phyloP scores from a whole-genome alignment of 1,140 invertebrate species.

The Drosophila navojoa region DNA sequence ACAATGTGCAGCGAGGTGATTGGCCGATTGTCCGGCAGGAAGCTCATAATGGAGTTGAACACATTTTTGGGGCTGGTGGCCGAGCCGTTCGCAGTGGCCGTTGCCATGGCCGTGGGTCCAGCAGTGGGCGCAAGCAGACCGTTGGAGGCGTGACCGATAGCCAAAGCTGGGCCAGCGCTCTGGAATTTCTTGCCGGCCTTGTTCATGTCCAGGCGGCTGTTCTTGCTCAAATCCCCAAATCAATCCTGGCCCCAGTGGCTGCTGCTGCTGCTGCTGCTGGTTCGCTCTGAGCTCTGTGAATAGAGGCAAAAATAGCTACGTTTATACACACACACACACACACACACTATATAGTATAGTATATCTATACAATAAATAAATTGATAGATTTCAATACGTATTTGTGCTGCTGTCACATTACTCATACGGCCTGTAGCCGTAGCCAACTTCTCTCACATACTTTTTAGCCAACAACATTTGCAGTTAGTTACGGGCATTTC shows the following conservation, averaged over 20 bases:
- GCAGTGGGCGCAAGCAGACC: slow-evolving; percentile 23
- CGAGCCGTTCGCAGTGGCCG: background rate
- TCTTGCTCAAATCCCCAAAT: background rate
- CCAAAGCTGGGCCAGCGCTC: slow-evolving; percentile 46
- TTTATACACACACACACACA: background rate
- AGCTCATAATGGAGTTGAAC: slow-evolving; percentile 82
- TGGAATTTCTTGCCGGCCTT: slow-evolving; percentile 79
- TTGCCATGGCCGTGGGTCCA: too few species aligned
- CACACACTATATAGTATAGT: background rate
- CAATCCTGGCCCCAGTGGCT: background rate
- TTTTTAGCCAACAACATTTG: slow-evolving; percentile 14
- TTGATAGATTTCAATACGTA: background rate
- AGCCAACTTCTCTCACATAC: background rate
- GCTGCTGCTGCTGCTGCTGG: slow-evolving; percentile 1
- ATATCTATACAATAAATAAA: background rate
- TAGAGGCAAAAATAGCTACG: background rate
- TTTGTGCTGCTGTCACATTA: slow-evolving; percentile 13
- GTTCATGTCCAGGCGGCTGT: slow-evolving; percentile 55
- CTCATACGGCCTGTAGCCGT: slow-evolving; percentile 10
- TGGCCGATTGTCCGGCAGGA: slow-evolving; percentile 91
- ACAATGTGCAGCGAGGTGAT: slow-evolving; percentile 92
- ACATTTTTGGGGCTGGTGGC: slow-evolving; percentile 68
- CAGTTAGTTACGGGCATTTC: slow-evolving; percentile 11
- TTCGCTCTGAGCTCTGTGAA: background rate
- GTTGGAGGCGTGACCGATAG: background rate